A percentile compares a stretch with the other conserved stretches of the same genome.
Evolutionary conservation across 1,140 invertebrate species (phyloP).

Genomic region (Brachionus rubens): DNA sequence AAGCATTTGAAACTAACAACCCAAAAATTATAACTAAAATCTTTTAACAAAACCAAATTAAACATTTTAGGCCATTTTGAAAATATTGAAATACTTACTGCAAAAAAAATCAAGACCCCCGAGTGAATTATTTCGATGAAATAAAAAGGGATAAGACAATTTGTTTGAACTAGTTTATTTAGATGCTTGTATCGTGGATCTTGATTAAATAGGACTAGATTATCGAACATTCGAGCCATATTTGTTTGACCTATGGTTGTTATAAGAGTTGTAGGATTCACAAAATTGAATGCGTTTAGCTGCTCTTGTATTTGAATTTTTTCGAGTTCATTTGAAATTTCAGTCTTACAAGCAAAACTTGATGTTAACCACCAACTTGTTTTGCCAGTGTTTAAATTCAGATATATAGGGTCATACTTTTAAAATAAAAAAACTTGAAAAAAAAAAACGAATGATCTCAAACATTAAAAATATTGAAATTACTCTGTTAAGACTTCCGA

Average conservation of each 20-base stretch:
- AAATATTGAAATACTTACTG: not conserved
- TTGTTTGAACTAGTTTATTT: not conserved
- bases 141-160: conserved; percentile 40
- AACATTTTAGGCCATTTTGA: not conserved
- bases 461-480: not conserved
- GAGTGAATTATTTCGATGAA: conserved; percentile 45
- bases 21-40: not conserved
- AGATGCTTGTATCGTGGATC: conserved; percentile 26
- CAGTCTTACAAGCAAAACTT: not conserved
- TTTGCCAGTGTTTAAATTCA: conserved; percentile 30
- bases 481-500: conserved; percentile 30
- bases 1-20: not conserved
- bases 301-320: conserved; percentile 23
- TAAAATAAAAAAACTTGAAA: not conserved
- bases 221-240: not conserved
- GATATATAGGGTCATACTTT: conserved; percentile 29
- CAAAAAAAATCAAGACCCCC: not conserved
- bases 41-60: not conserved
- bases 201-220: not conserved
- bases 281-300: not conserved
- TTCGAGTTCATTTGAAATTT: conserved; percentile 36
- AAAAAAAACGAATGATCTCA: not conserved
- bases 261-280: not conserved
- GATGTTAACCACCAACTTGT: conserved; percentile 38
- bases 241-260: not conserved